A percentile compares a stretch with the other conserved stretches of the same genome.
phyloP scores from a whole-genome alignment of 2,113 vertebrate genomes.

The Nycticorax nycticorax region DNA sequence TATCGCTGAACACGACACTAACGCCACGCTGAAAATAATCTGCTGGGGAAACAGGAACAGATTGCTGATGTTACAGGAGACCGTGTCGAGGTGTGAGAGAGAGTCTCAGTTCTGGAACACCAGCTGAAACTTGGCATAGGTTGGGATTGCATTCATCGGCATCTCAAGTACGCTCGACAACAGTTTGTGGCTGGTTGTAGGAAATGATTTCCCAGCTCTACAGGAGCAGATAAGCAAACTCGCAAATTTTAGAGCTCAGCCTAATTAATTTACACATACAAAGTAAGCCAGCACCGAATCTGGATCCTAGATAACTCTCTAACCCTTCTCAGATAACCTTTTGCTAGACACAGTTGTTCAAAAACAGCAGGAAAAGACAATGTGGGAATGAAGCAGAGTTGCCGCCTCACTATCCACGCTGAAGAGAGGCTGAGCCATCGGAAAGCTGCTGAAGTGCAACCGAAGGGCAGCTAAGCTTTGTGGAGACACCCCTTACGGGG shows the following conservation, averaged over 20 bases:
- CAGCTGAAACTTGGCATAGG: background rate
- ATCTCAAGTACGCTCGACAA: rapidly evolving
- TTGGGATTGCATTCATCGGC: background rate
- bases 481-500: background rate
- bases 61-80: background rate
- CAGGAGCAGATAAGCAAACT: background rate
- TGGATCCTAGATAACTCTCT: background rate
- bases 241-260: background rate
- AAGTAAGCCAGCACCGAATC: background rate
- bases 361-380: background rate
- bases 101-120: background rate
- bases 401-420: background rate
- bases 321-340: background rate
- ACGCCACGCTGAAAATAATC: background rate
- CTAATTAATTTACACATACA: background rate
- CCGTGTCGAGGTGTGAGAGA: background rate
- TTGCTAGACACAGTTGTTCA: background rate
- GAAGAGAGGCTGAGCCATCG: background rate
- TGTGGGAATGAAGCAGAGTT: background rate
- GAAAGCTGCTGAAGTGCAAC: background rate
- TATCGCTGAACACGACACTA: background rate
- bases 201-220: background rate
- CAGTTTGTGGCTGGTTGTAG: background rate
- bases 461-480: background rate
- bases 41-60: background rate